Base-by-base conservation (phyloP, 2,888 invertebrate species). In the Drosophila kambysellisi region DNA sequence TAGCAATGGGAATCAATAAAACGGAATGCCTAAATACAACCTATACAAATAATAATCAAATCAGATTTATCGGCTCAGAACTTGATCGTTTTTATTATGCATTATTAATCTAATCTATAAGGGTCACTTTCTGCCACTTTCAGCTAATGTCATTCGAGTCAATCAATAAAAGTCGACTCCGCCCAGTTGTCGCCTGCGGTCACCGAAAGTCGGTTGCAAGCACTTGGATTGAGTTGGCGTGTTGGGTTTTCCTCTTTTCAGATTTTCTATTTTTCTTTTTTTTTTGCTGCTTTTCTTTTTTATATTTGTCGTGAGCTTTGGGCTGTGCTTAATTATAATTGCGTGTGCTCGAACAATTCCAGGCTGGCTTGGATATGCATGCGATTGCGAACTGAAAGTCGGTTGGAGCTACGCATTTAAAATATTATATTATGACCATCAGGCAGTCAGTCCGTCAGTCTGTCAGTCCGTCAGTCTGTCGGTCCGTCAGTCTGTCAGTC, bases 291-390 rank as follows among this genome's bases (percentile, higher is more conserved):
- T 30, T 50, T 50, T 20, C 46, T 50, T 25, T n/a, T 20, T 81
- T 74, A 76, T 74, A 76, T 79, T 86, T 76, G 64, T 76, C 69
- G 70, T 82, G 83, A 81, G 89, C 83, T 80, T 71, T 74, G 53
- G 56, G 43, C 70, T 48, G 59, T 57, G 72, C 74, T 91, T 91
- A 91, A 91, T 92, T 91, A 88, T 89, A 84, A 82, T 91, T 89
- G 91, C 92, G 91, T 91, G 91, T 72, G 84, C 77, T 78, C 78
- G 80, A 66, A 76, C 72, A 68, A 79, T 84, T 76, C 53, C 59
- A 43, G 54, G 63, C 52, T 39, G 50, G 35, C 52, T 60, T 32
- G 57, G 58, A 33, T 59, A 58, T 72, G 77, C 80, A 66, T 56
- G 65, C 61, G 77, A 76, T 69, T 74, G 63, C 41, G 71, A 63